Percentiles rank a stretch among this genome's conserved stretches.
Conservation (phyloP, 2,797 vertebrate species). For the Muscicapa comitata region DNA sequence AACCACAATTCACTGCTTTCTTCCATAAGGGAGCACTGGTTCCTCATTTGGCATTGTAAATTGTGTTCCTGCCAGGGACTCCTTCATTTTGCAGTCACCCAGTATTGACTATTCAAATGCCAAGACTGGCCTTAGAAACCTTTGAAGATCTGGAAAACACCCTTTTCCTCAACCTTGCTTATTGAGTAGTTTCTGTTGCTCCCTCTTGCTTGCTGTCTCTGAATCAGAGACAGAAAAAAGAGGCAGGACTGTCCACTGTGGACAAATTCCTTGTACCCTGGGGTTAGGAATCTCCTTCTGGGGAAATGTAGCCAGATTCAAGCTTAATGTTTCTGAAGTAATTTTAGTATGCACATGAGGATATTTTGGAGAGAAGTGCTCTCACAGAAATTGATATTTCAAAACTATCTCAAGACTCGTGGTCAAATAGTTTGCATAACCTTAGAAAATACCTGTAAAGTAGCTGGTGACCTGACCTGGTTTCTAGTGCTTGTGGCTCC, state of each 20-base stretch:
- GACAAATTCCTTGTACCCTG: not conserved
- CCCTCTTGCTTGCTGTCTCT: not conserved
- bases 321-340: not conserved
- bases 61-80: not conserved
- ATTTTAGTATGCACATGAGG: not conserved
- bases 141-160: not conserved
- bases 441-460: not conserved
- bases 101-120: not conserved
- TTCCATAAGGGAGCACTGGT: accelerated
- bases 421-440: not conserved
- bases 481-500: not conserved
- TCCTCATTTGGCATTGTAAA: not conserved
- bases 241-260: not conserved
- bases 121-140: not conserved
- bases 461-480: not conserved
- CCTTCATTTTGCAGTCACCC: not conserved
- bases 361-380: not conserved
- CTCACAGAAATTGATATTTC: not conserved
- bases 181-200: not conserved
- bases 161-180: not conserved
- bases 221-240: not conserved
- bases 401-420: not conserved
- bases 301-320: not conserved
- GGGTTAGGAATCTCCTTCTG: not conserved
- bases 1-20: not conserved